Percentiles rank a stretch among this genome's conserved stretches.
Evolutionary conservation across 1,140 invertebrate genomes (phyloP).

Genomic region (Drosophila pandora): DNA sequence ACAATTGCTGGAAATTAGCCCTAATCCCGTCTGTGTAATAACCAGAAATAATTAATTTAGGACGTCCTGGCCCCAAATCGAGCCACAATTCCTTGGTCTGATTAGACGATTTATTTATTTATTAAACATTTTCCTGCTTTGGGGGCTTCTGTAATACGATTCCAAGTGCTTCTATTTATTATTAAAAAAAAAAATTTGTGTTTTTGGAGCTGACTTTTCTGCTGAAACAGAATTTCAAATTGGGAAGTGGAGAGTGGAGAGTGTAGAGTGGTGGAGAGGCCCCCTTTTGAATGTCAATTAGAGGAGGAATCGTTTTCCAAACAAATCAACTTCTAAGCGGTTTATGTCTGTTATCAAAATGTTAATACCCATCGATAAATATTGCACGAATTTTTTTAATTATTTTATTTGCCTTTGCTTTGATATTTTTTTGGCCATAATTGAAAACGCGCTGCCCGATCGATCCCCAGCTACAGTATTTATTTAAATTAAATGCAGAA

Average conservation of each 20-base stretch:
- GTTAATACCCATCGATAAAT: slow-evolving; percentile 9
- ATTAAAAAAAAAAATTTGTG: slow-evolving; percentile 5
- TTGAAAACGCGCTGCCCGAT: slow-evolving; percentile 26
- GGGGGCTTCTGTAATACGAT: slow-evolving; percentile 21
- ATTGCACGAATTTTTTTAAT: slow-evolving; percentile 2
- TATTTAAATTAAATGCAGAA: slow-evolving; percentile 44
- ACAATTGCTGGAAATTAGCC: neutral
- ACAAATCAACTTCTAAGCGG: slow-evolving; percentile 19
- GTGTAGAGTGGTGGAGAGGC: too few species aligned
- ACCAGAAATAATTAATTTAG: slow-evolving; percentile 18
- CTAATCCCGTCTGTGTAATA: neutral
- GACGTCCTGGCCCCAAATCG: neutral
- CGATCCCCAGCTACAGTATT: slow-evolving; percentile 29
- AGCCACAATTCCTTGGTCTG: neutral
- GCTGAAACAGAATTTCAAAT: slow-evolving; percentile 30
- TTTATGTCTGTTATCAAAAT: slow-evolving; percentile 34
- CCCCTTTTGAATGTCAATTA: neutral
- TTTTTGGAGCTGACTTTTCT: too few species aligned
- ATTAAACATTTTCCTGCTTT: slow-evolving; percentile 29
- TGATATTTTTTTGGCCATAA: slow-evolving; percentile 23
- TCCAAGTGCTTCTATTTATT: slow-evolving; percentile 33
- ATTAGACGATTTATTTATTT: slow-evolving; percentile 42
- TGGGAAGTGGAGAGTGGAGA: too few species aligned
- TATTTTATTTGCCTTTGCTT: slow-evolving; percentile 9
- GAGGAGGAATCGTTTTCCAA: neutral